Base-by-base conservation (phyloP, 2,113 vertebrate genomes). In the Suncus etruscus region DNA sequence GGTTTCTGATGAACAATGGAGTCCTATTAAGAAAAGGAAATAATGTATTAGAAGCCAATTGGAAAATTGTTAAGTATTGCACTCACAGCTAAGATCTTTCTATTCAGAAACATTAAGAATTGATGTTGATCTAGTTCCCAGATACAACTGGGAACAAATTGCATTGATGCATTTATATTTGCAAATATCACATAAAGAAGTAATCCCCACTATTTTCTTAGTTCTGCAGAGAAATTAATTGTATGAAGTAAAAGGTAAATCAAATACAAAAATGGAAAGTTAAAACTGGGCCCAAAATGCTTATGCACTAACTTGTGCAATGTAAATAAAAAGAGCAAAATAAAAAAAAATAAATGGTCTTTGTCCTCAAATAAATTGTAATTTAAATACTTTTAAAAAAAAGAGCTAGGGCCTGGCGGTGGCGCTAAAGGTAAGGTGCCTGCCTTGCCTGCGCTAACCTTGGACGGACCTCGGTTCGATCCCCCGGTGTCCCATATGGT, bases 21-120 rank as follows among this genome's bases (percentile, higher is more conserved):
- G 39, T 84, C 88, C 78, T 47, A 92, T 20, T 69, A 15, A 24
- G 27, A 25, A 86, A 50, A 54, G 77, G 58, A 91, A 92, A 84
- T 51, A 15, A 89, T 82, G 89, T 91, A 82, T 85, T 94, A 83
- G 48, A 82, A 85, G 89, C 3, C 39, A 86, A 79, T 74, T 75
- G 72, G 80, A 80, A 90, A 86, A 80, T 27, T 54, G 22, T 18
- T 11, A 69, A 31, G 16, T 70, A 86, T 83, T 89, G 72, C 18
- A 87, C 24, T 61, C 31, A 74, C 76, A 75, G 74, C 78, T 22
- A 77, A 83, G 24, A 83, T 24, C 27, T 18, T 83, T 93, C 75
- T 70, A 18, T 90, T 84, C 25, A 51, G 68, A 89, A 86, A 24
- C 76, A 50, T 6, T 74, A 54, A 76, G 80, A 47, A 94, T 93